phyloP scores from a whole-genome alignment of 2,797 vertebrate species.

The Chelon labrosus region DNA sequence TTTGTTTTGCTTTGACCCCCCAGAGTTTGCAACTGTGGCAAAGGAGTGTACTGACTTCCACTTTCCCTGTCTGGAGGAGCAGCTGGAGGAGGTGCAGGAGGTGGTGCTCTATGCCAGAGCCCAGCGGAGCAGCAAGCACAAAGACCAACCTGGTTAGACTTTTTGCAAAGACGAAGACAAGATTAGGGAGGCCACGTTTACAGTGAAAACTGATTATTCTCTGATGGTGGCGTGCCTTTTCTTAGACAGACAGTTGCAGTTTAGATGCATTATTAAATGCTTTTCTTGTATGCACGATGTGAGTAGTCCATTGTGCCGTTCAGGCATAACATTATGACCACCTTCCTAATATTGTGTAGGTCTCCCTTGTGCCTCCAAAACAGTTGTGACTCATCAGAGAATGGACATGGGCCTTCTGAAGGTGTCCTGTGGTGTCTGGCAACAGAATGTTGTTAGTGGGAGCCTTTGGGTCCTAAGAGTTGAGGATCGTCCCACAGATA shows the following conservation, averaged over 20 bases:
- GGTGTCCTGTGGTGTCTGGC: too few species aligned
- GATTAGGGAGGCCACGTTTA: background rate
- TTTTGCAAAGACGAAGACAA: background rate
- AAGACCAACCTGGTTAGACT: conserved; percentile 87
- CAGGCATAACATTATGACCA: too few species aligned
- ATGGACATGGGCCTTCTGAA: too few species aligned
- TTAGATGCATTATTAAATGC: conserved; percentile 4
- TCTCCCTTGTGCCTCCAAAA: too few species aligned
- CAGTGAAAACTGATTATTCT: background rate
- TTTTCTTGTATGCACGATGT: too few species aligned
- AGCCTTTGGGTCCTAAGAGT: too few species aligned
- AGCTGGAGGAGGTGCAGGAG: conserved; percentile 95
- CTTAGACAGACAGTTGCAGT: conserved; percentile 1
- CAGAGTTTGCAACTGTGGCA: conserved; percentile 96
- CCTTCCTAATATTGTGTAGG: too few species aligned
- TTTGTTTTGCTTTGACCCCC: conserved; percentile 11
- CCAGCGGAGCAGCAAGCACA: conserved; percentile 90
- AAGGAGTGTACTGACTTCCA: conserved; percentile 98
- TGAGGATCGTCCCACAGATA: too few species aligned
- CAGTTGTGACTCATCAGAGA: too few species aligned
- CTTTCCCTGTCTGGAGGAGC: conserved; percentile 92
- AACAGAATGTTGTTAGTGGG: too few species aligned
- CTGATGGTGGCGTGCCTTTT: background rate
- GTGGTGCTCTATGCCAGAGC: conserved; percentile 94
- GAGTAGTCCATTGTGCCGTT: too few species aligned